phyloP scores from a whole-genome alignment of 2,113 vertebrate genomes.

The Tachuris rubrigastra region DNA sequence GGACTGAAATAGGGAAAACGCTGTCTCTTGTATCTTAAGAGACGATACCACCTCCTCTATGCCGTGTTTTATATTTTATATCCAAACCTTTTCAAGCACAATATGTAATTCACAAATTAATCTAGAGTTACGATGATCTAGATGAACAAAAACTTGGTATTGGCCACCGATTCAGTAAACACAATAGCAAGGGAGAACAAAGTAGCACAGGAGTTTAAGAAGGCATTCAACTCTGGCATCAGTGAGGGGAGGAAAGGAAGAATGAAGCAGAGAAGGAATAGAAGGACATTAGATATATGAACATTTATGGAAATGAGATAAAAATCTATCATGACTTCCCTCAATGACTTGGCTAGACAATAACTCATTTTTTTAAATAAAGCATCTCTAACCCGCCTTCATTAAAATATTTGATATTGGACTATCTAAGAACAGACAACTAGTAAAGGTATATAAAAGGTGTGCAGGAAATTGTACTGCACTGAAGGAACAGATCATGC shows the following conservation, averaged over 20 bases:
- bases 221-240: not conserved
- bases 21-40: not conserved
- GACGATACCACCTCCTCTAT: not conserved
- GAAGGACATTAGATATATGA: not conserved
- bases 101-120: not conserved
- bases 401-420: not conserved
- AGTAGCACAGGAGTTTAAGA: not conserved
- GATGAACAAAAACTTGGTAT: not conserved
- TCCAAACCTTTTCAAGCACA: not conserved
- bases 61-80: not conserved
- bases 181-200: not conserved
- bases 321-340: not conserved
- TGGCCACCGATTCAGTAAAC: not conserved
- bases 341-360: not conserved
- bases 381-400: not conserved
- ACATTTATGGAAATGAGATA: not conserved
- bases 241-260: not conserved
- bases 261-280: not conserved
- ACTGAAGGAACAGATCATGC: not conserved
- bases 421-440: not conserved
- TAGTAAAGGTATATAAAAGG: not conserved
- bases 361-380: not conserved
- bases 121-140: not conserved
- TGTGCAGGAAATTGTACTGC: not conserved
- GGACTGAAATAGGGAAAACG: not conserved